Evolutionary conservation across 92 coral and sea anemone genomes (phyloP).

Genomic region (Palythoa grandiflora): DNA sequence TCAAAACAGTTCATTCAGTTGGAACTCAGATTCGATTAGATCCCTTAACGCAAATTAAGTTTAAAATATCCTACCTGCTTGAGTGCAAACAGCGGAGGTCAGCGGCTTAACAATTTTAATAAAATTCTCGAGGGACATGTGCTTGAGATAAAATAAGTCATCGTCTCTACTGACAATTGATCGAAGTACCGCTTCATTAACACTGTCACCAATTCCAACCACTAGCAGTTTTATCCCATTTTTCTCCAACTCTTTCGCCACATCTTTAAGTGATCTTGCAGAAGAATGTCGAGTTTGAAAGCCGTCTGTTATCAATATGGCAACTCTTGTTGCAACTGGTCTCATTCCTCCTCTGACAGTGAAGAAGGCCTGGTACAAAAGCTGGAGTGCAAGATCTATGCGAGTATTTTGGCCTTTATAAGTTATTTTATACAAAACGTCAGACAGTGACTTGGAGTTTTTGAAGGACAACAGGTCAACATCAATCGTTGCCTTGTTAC

Average conservation of each 20-base stretch:
- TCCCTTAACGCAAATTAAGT: neutral
- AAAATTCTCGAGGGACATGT: neutral
- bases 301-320: slow-evolving; percentile 88
- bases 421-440: slow-evolving; percentile 62
- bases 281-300: slow-evolving; percentile 67
- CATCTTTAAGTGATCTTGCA: slow-evolving; percentile 46
- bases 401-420: slow-evolving; percentile 78
- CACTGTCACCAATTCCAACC: neutral
- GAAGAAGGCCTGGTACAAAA: slow-evolving; percentile 67
- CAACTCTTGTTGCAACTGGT: slow-evolving; percentile 68
- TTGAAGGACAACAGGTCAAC: slow-evolving; percentile 19
- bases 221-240: neutral
- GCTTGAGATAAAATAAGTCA: neutral
- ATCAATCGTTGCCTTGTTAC: slow-evolving; percentile 61
- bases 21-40: too few relatives aligned
- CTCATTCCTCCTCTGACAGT: slow-evolving; percentile 71
- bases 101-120: slow-evolving; percentile 1
- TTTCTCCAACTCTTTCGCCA: neutral
- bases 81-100: neutral
- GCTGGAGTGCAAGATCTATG: slow-evolving; percentile 76
- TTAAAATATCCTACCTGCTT: neutral
- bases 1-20: too few relatives aligned
- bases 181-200: neutral
- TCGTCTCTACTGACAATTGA: neutral
- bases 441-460: slow-evolving; percentile 31